Base-by-base conservation (phyloP, 2,113 vertebrate species). In the Oreocharis arfaki region DNA sequence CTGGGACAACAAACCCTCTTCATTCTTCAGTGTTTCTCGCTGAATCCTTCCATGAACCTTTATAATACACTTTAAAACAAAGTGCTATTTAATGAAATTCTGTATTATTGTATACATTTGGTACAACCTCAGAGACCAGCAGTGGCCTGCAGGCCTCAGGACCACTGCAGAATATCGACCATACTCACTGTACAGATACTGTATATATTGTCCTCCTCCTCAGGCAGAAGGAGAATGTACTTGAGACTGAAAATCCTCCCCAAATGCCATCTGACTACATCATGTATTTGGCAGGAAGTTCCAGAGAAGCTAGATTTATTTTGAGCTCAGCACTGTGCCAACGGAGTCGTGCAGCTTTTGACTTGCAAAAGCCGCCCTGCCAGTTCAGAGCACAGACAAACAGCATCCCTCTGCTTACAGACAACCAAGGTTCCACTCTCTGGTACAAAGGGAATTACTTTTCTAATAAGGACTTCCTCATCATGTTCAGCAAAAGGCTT, bases 191-290 rank as follows among this genome's bases (percentile, higher is more conserved):
- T 30, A 80, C 10, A 35, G 37, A 76, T 9, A 68, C 8, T 5
- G 7, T 21, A 50, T 35, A 32, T 28, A 37, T 4, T 63, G 42
- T 74, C 28, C 32, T 93, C 37, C 49, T 84, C 27, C 64, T 92
- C 13, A 70, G 37, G 42, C 76, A 84, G 47, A 42, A 87, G 64
- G 32, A 32, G 7, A 83, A 85, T 3, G 15, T 26, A 21, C 59
- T 93, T 53, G 59, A 55, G 86, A 90, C 37, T 27, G 4, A 92
- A 95, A 92, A 84, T 70, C 50, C 55, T 90, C 52, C 68, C 60
- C 55, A 90, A 46, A 95, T 90, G 86, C 88, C 92, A 95, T 92
- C 73, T 81, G 76, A 96, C 71, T 92, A 39, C 86, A 67, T 86
- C 86, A 92, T 32, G 63, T 17, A 63, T 60, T 93, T 92, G 95